phyloP scores from a whole-genome alignment of 37 sponge, comb jelly and placozoan genomes.

The Spongilla lacustris region DNA sequence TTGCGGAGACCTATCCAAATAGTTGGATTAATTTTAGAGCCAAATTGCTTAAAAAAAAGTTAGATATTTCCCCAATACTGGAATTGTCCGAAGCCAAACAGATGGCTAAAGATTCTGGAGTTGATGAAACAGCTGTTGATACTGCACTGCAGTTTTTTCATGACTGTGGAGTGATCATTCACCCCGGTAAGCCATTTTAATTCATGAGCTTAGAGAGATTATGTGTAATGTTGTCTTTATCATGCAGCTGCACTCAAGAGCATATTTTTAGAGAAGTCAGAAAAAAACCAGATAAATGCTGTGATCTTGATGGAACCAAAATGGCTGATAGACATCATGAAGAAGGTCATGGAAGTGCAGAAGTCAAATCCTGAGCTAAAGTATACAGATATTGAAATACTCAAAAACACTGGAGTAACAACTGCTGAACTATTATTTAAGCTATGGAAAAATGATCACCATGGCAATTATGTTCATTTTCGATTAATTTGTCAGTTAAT shows the following conservation, averaged over 20 bases:
- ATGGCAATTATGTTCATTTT: background rate
- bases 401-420: conserved; percentile 14
- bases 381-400: background rate
- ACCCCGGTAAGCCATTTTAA: conserved; percentile 24
- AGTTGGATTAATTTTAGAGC: conserved; percentile 47
- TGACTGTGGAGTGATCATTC: conserved; percentile 41
- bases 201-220: background rate
- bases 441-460: conserved; percentile 25
- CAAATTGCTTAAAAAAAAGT: background rate
- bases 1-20: conserved; percentile 43
- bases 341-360: conserved; percentile 36
- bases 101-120: conserved; percentile 2
- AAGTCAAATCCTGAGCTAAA: background rate
- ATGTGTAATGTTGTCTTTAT: background rate
- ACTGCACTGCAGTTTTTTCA: conserved; percentile 44
- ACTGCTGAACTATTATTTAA: background rate
- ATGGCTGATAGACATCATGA: conserved; percentile 63
- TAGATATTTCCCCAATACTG: background rate
- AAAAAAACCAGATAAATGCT: conserved; percentile 16
- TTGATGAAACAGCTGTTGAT: conserved; percentile 1
- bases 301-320: conserved; percentile 47
- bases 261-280: conserved; percentile 34
- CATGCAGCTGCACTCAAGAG: conserved; percentile 10
- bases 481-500: conserved; percentile 40
- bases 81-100: background rate